These are phyloP conservation scores for Cichladusa arquata DNA, from an alignment of 2,113 vertebrate genomes.

Conservation along the genomic window DNA sequence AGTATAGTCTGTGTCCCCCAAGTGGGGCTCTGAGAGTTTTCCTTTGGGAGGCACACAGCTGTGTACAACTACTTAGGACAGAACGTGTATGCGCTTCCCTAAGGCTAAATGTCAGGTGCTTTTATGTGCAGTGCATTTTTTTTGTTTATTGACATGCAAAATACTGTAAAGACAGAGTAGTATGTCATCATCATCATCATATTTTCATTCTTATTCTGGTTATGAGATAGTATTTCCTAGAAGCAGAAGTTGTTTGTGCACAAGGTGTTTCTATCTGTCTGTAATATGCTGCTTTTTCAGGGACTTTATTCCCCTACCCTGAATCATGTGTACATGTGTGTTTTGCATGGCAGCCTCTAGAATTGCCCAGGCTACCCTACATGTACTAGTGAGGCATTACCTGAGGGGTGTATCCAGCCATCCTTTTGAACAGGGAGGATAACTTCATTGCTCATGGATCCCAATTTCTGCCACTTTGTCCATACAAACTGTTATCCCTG, in stretches of 20 bases:
- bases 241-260: background rate
- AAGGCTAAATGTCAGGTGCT: background rate
- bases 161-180: background rate
- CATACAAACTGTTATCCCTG: background rate
- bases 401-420: background rate
- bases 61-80: background rate
- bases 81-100: background rate
- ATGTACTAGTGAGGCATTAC: background rate
- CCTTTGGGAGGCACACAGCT: background rate
- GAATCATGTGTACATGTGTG: background rate
- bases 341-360: background rate
- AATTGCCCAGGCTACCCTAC: background rate
- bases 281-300: background rate
- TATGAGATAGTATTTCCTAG: background rate
- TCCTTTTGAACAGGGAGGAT: background rate
- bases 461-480: background rate
- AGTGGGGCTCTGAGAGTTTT: background rate
- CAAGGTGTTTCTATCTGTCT: background rate
- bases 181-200: background rate
- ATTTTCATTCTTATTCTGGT: background rate
- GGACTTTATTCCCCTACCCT: background rate
- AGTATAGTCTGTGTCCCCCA: background rate
- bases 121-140: background rate
- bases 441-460: background rate
- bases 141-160: background rate